Evolutionary conservation across 1,140 invertebrate genomes (phyloP), one percentile per base, ranked within the genome.

Genomic region (Cepaea nemoralis): DNA sequence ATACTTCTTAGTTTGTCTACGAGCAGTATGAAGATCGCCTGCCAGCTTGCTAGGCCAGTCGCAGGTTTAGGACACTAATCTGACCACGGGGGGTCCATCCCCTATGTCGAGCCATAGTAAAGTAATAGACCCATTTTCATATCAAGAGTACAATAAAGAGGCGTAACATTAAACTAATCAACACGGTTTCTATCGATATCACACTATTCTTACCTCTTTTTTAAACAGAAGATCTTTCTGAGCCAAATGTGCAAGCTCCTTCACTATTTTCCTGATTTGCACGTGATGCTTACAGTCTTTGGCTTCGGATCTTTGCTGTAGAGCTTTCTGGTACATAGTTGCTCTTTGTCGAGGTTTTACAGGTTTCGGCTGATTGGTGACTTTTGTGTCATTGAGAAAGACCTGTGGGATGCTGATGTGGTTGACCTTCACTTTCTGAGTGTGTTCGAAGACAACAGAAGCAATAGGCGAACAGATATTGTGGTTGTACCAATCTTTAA

Each of bases 221-320:
- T 70, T 39, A 10, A 39, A 39, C 2, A 31, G 19, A 39, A 19
- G 35, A 42, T 70, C 19, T 22, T 22, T 70, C 19, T 40, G 40
- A 24, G 69, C 10, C 19, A 70, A 10, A 39, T 40, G 35, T 70
- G 19, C 16, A 42, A 70, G 39, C 12, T 42, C 24, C 24, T 39
- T 70, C 22, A 70, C 35, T 5, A 70, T 39, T 6, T 22, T n/a
- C 40, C 40, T 70, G 10, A 37, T 42, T 10, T 39, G 35, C 8
- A 0, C 12, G 8, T 22, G 1, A n/a, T 3, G 1, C 2, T 24
- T 40, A 6, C 1, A 24, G 16, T 40, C 40, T 39, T 24, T 22
- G n/a, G 69, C 37, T 33, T 63, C 75, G 2, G 12, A 31, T 27
- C 75, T 59, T 40, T 77, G 75, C 75, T 77, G 75, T 31, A 77